Evolutionary conservation across 2,888 invertebrate genomes (phyloP), one percentile per base, ranked within the genome.

Genomic region (Nomada goodeniana): DNA sequence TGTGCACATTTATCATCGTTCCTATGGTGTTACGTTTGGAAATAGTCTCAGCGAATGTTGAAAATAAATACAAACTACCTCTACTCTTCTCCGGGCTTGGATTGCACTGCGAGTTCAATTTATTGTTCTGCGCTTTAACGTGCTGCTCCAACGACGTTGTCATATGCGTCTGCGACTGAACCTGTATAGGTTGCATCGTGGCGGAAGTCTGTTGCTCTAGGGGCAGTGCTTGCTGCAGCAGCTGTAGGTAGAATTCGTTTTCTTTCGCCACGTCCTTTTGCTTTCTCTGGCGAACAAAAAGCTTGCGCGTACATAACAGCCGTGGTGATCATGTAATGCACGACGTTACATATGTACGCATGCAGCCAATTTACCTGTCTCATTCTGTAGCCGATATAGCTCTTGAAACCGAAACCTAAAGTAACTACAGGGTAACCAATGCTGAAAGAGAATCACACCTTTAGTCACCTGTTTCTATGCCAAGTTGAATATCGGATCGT

Each of bases 361-460:
- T 36, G n/a, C 20, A 15, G n/a, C n/a, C 23, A 44, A 90, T 94
- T 93, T 92, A 96, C 96, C 95, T 96, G 95, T 93, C 98, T 96
- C 95, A 98, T 96, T 94, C 98, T 96, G 94, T 97, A 98, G 89
- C 98, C 97, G 86, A 98, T 96, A 93, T 98, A 98, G 93, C 98
- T 97, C 95, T 98, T 99, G 92, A 98, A 98, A 91, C 98, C 98
- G 95, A 98, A 98, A 89, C 99, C 99, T 93, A 99, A 95, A 89
- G 99, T 98, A 71, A 99, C 98, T 88, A 98, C 98, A 79, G 99
- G 99, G 95, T 98, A 99, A 86, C 98, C 97, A 94, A 98, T 97
- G 94, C 97, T 97, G 94, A 87, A 95, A 84, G 53, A 57, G 76
- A 81, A 73, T 18, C 68, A 70, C 44, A 75, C 3, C 42, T 70